These are phyloP conservation scores for Stomatorhinus walkeri DNA, from an alignment of 2,797 vertebrate genomes.

Conservation along the genomic window DNA sequence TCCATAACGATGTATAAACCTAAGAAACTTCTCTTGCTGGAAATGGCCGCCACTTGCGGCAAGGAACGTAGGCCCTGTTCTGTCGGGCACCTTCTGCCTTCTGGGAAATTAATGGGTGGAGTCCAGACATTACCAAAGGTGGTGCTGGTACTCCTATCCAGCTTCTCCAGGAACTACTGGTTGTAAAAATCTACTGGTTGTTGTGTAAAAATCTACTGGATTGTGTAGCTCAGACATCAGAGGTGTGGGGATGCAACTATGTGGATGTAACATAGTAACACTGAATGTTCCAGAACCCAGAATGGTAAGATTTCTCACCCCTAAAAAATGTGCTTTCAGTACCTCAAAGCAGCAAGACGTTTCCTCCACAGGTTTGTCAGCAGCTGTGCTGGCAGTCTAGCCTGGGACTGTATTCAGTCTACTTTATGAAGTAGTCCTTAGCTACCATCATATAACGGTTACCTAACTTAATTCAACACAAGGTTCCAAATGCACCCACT, in stretches of 20 bases:
- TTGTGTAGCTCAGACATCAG: not conserved
- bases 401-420: not conserved
- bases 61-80: not conserved
- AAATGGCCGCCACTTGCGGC: not conserved
- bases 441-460: not conserved
- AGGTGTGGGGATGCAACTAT: not conserved
- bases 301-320: not conserved
- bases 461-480: not conserved
- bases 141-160: not conserved
- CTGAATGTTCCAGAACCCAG: not conserved
- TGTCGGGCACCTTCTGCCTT: not conserved
- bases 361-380: not conserved
- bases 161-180: not conserved
- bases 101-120: not conserved
- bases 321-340: not conserved
- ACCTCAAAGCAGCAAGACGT: not conserved
- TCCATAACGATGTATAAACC: not conserved
- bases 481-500: not conserved
- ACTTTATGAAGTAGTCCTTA: not conserved
- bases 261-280: not conserved
- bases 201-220: not conserved
- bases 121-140: not conserved
- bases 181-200: not conserved
- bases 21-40: not conserved
- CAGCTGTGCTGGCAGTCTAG: not conserved